A percentile compares a stretch with the other conserved stretches of the same genome.
Conservation (phyloP, 2,888 invertebrate species). For the Cephus spinipes region DNA sequence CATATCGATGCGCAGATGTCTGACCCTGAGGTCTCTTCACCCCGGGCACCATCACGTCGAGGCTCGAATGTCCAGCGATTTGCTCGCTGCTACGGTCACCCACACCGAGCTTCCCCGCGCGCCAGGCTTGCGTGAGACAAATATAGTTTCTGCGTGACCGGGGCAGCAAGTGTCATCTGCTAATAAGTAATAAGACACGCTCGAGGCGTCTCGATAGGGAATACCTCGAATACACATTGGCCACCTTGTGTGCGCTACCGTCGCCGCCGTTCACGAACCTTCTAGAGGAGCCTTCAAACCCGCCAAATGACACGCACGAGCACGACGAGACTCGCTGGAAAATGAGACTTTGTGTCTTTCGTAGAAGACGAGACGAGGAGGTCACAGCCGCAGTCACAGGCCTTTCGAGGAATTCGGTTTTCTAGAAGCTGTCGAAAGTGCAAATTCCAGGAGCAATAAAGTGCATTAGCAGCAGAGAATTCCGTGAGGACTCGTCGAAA, state of each 20-base stretch:
- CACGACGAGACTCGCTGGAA: neutral
- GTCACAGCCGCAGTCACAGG: neutral
- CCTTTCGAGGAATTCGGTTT: neutral
- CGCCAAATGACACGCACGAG: neutral
- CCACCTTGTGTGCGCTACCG: neutral
- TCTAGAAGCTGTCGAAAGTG: neutral
- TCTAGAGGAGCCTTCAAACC: neutral
- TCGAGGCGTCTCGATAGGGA: slow-evolving; percentile 31
- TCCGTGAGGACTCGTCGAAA: neutral
- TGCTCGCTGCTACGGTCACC: slow-evolving; percentile 26
- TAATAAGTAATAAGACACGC: slow-evolving; percentile 44
- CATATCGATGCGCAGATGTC: slow-evolving; percentile 59
- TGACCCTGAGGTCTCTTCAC: slow-evolving; percentile 60
- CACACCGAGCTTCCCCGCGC: slow-evolving; percentile 15
- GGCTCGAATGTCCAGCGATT: slow-evolving; percentile 27
- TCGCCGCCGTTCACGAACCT: neutral
- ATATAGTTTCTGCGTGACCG: slow-evolving; percentile 63
- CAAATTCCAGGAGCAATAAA: neutral
- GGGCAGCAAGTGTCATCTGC: slow-evolving; percentile 52
- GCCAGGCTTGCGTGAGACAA: slow-evolving; percentile 44
- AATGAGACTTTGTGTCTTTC: neutral
- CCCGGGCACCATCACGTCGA: slow-evolving; percentile 32
- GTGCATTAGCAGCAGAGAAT: neutral
- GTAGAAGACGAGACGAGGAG: neutral
- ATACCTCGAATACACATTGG: neutral